A percentile compares a stretch with the other conserved stretches of the same genome.
Evolutionary conservation across 2,113 vertebrate genomes (phyloP).

Genomic region (Campylomormyrus tamandua): DNA sequence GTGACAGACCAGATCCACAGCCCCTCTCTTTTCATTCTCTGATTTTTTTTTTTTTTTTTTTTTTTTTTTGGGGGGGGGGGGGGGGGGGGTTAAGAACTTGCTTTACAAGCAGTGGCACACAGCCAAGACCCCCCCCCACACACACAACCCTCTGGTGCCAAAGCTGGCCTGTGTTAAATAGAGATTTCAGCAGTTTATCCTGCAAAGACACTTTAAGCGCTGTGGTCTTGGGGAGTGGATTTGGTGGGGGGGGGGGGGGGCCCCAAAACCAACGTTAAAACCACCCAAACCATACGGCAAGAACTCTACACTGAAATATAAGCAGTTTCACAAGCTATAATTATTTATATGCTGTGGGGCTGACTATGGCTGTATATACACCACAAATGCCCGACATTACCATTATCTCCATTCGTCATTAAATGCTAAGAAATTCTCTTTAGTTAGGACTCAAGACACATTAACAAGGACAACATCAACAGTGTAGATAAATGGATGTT

Average conservation of each 20-base stretch:
- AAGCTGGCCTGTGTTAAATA: slow-evolving; percentile 47
- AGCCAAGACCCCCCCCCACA: slow-evolving; percentile 40
- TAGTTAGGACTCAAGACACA: background rate
- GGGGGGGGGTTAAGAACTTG: slow-evolving; percentile 27
- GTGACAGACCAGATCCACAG: background rate
- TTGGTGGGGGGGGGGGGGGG: background rate
- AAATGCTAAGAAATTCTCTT: background rate
- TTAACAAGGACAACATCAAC: slow-evolving; percentile 1
- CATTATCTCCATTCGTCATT: slow-evolving; percentile 6
- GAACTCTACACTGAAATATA: background rate
- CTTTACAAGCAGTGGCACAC: slow-evolving; percentile 52
- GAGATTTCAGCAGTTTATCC: slow-evolving; percentile 41
- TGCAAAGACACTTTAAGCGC: slow-evolving; percentile 8
- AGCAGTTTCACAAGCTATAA: slow-evolving; percentile 3
- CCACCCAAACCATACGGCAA: background rate
- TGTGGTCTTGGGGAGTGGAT: background rate
- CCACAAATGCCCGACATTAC: background rate
- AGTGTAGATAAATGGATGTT: background rate
- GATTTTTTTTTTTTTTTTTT: slow-evolving; percentile 23
- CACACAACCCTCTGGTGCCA: slow-evolving; percentile 27
- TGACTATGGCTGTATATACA: background rate
- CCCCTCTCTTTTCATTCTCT: slow-evolving; percentile 24
- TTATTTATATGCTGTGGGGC: background rate
- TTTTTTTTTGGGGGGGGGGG: too few species aligned
- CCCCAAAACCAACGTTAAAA: background rate